phyloP scores from a whole-genome alignment of 2,113 vertebrate genomes.

The Aramus guarauna region DNA sequence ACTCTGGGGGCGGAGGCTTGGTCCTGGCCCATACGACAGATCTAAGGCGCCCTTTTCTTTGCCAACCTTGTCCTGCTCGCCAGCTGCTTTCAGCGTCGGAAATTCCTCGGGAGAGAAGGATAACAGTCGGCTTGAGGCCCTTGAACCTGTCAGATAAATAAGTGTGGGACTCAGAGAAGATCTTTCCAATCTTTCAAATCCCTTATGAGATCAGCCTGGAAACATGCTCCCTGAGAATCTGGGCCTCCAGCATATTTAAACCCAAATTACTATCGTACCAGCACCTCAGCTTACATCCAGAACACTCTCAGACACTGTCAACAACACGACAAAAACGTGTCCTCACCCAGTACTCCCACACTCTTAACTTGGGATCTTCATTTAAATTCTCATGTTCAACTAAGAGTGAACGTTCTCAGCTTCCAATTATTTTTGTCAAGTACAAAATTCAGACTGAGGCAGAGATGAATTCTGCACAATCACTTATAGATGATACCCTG shows the following conservation, averaged over 20 bases:
- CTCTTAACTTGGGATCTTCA: neutral
- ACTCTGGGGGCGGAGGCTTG: constrained; percentile 99
- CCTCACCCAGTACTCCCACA: constrained; percentile 16
- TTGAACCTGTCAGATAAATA: constrained; percentile 86
- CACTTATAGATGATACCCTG: neutral
- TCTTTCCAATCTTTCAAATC: neutral
- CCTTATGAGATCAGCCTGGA: neutral
- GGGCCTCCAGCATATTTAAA: neutral
- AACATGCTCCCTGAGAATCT: neutral
- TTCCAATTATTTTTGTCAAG: neutral
- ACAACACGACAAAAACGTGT: neutral
- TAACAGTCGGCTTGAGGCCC: constrained; percentile 99
- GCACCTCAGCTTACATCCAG: neutral
- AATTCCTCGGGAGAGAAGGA: constrained; percentile 99
- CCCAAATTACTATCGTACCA: neutral
- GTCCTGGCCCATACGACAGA: constrained; percentile 99
- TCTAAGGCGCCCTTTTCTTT: constrained; percentile 99
- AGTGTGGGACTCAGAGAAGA: neutral
- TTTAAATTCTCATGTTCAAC: neutral
- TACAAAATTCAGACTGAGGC: neutral
- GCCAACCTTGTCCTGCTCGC: constrained; percentile 99
- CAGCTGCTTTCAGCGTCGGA: constrained; percentile 99
- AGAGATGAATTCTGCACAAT: neutral
- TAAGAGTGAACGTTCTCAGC: neutral
- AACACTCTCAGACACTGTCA: neutral